Conservation (phyloP, 23 tunicate species). For the Styela clava region DNA sequence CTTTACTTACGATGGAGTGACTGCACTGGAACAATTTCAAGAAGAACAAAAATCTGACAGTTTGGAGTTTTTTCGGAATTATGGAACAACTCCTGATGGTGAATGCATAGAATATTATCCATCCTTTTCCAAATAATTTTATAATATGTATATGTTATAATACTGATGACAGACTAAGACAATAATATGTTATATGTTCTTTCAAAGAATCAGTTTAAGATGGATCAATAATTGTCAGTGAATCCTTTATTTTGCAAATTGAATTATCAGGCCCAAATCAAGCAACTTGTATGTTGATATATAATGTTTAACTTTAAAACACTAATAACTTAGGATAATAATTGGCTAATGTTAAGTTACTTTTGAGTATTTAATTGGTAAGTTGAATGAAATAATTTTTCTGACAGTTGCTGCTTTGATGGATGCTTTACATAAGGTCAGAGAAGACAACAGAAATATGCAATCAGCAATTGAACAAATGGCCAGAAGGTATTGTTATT, state of each 20-base stretch:
- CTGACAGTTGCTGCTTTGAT: slow-evolving; percentile 48
- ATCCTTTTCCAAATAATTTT: background rate
- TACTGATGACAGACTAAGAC: background rate
- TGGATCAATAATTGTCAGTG: too few relatives aligned
- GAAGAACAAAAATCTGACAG: slow-evolving; percentile 48
- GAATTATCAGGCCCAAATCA: too few relatives aligned
- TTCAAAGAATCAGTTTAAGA: too few relatives aligned
- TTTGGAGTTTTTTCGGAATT: slow-evolving; percentile 55
- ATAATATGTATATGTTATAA: background rate
- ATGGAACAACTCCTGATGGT: slow-evolving; percentile 50
- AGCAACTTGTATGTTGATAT: too few relatives aligned
- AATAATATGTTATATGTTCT: background rate
- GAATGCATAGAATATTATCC: background rate
- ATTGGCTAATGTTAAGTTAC: too few relatives aligned
- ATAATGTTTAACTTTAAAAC: too few relatives aligned
- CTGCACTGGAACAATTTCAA: slow-evolving; percentile 55
- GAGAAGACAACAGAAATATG: slow-evolving; percentile 50
- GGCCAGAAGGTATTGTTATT: slow-evolving; percentile 32
- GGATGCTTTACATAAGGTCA: slow-evolving; percentile 33
- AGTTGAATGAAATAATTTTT: too few relatives aligned
- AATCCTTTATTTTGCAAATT: too few relatives aligned
- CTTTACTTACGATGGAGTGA: slow-evolving; percentile 40
- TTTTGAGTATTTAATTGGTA: too few relatives aligned
- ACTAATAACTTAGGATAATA: too few relatives aligned
- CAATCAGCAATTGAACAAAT: slow-evolving; percentile 48